A percentile compares a stretch with the other conserved stretches of the same genome.
Conservation (phyloP, 2,113 vertebrate species). For the Nothoprocta pentlandii region DNA sequence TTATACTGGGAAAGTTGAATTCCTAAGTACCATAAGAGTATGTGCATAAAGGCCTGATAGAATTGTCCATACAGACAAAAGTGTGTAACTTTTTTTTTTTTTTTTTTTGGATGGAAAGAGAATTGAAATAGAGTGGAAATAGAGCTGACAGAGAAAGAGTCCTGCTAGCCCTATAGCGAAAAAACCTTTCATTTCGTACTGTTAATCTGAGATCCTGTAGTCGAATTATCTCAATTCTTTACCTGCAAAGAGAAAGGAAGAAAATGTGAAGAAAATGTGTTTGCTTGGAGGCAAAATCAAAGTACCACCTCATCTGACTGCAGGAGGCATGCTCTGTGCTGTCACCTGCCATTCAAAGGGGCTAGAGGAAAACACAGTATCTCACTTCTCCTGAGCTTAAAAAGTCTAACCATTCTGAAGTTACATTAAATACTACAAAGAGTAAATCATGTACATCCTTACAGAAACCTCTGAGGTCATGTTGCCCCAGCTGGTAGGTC, state of each 20-base stretch:
- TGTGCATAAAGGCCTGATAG: background rate
- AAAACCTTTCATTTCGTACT: background rate
- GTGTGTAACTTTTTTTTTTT: background rate
- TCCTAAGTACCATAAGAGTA: background rate
- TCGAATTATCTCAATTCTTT: background rate
- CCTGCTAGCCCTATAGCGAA: background rate
- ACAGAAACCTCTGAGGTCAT: background rate
- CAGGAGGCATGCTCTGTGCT: background rate
- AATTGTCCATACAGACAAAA: background rate
- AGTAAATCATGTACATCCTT: background rate
- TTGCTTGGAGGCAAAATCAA: background rate
- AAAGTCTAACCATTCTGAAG: background rate
- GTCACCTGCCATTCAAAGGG: background rate
- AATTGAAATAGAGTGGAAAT: background rate
- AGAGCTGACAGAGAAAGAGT: background rate
- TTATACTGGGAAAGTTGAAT: background rate
- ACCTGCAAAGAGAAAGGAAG: background rate
- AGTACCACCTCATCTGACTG: background rate
- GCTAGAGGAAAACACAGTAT: background rate
- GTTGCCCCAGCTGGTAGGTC: background rate
- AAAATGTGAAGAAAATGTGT: background rate
- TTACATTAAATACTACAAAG: background rate
- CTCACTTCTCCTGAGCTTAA: background rate
- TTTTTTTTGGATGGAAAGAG: background rate
- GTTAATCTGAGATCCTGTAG: background rate